Base-by-base conservation (phyloP, 1,140 invertebrate species). In the Geopemphigus sp. region DNA sequence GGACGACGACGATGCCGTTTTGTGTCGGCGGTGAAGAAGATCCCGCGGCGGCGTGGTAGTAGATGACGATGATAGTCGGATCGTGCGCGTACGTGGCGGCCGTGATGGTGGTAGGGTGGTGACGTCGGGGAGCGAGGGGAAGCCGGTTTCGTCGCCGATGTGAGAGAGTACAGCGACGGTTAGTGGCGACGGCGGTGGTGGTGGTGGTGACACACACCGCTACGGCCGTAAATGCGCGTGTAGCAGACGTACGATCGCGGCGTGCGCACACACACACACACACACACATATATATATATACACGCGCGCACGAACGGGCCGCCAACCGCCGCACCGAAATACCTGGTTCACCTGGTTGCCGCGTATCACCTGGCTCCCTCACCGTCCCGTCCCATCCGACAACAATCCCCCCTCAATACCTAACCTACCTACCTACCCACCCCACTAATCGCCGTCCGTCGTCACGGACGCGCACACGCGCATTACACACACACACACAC, bases 291-390 rank as follows among this genome's bases (percentile, higher is more conserved):
- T n/a, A n/a, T n/a, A 8, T 3, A 3, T 8, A 39, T 8, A 8
- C 32, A 4, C 32, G 32, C 32, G 8, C 32, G 8, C 32, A 8
- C 32, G 32, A 3, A 39, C 32, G 32, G 32, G 32, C 32, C 32
- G 3, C 3, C 32, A 8, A 3, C 32, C 32, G 32, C 32, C 57
- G 56, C 54, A 39, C 56, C 57, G 56, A 78, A 78, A 78, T 78
- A 78, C 73, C 73, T 78, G 73, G 73, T 78, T 78, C 73, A 78
- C 73, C 73, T 78, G 73, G 73, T 39, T 8, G 32, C 32, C 32
- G 32, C 73, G 73, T 78, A 78, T 78, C 73, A 78, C 73, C 73
- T 78, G 73, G 73, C 56, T 26, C 17, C 73, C 56, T 57, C 73
- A 19, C 54, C n/a, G n/a, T n/a, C n/a, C n/a, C n/a, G n/a, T n/a